Base-by-base conservation (phyloP, 2,888 invertebrate genomes). In the Polylopha cassiicola region DNA sequence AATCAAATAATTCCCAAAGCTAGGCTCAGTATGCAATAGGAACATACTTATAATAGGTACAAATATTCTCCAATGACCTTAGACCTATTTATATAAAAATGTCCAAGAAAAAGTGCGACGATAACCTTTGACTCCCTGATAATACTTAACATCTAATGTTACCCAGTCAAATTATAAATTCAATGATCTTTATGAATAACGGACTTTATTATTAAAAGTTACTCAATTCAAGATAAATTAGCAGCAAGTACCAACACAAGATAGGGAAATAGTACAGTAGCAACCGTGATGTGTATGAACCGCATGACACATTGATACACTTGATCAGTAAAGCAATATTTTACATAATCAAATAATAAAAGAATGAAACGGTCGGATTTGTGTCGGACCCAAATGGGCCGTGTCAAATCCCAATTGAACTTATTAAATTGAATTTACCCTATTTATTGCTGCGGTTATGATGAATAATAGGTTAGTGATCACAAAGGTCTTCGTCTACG, bases 321-420 rank as follows among this genome's bases (percentile, higher is more conserved):
- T 43, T 47, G 39, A 46, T 48, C 45, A 46, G 38, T 46, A 52
- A 51, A 43, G 43, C 37, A 45, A 58, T 61, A 60, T 50, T 53
- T 55, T 39, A 27, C 38, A 53, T 55, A 45, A 62, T 62, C 64
- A 65, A 68, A 70, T 60, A 59, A 69, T 60, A 64, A 66, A 63
- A 48, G 50, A 58, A 57, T 51, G 51, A 59, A 57, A 58, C 51
- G 52, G 55, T 55, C 49, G 64, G 71, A 78, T 74, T 74, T 71
- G 56, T 65, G 61, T 58, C 63, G 57, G 51, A 61, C 46, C n/a
- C 51, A 65, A 73, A 69, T 71, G 60, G 66, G 48, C 61, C 68
- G 65, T 70, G 81, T 78, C 79, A 77, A 75, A 63, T 67, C 61
- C 60, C 72, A 77, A 75, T 80, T 82, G 78, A 75, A 75, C 77